These are phyloP conservation scores for Porites cylindrica DNA, from an alignment of 92 coral and sea anemone species.

Conservation along the genomic window DNA sequence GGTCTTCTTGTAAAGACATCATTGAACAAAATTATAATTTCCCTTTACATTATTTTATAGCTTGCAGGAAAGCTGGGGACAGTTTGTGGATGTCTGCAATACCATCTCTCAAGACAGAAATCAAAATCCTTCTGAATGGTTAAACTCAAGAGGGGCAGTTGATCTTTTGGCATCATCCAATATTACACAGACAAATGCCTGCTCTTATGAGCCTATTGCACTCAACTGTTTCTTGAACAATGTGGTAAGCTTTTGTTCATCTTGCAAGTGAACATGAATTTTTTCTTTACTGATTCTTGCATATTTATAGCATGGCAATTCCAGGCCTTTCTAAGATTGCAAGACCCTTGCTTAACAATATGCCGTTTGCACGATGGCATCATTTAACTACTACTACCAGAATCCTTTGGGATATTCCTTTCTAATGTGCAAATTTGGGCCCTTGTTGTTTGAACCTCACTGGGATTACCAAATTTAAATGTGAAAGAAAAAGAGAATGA, in stretches of 20 bases:
- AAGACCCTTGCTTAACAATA: too few relatives aligned
- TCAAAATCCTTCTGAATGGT: slow-evolving; percentile 43
- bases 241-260: slow-evolving; percentile 66
- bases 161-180: slow-evolving; percentile 64
- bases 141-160: slow-evolving; percentile 72
- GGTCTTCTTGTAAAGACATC: too few relatives aligned
- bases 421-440: too few relatives aligned
- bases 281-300: not conserved
- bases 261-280: not conserved
- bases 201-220: slow-evolving; percentile 83
- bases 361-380: too few relatives aligned
- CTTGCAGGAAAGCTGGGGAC: slow-evolving; percentile 80
- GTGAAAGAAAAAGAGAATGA: too few relatives aligned
- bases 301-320: not conserved
- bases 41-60: slow-evolving; percentile 29
- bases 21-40: too few relatives aligned
- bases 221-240: slow-evolving; percentile 90
- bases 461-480: too few relatives aligned
- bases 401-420: too few relatives aligned
- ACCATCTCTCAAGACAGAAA: slow-evolving; percentile 47
- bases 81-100: slow-evolving; percentile 74
- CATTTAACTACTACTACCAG: too few relatives aligned
- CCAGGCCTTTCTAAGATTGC: too few relatives aligned
- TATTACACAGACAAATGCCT: slow-evolving; percentile 57
- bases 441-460: too few relatives aligned